Evolutionary conservation across 2,888 invertebrate species (phyloP), one percentile per base, ranked within the genome.

Genomic region (Bruchidius siliquastri): DNA sequence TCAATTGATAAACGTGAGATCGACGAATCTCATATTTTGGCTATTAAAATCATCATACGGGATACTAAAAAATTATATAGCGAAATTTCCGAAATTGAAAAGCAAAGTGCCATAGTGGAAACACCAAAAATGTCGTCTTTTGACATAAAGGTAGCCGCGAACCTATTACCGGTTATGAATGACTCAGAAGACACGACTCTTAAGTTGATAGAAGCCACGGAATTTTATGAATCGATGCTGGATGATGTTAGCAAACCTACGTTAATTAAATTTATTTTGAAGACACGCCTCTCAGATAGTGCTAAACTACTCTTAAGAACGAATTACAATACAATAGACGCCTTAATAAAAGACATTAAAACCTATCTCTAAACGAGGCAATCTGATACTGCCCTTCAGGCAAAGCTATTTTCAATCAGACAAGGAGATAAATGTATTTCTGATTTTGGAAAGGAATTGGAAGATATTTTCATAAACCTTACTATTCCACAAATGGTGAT

Each of bases 191-290:
- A 72, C n/a, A 71, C 68, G 20, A 76, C 76, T 10, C 77, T 77
- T 70, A 78, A 78, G 30, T 68, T 80, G 21, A 79, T 79, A 71
- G 79, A 80, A 76, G 74, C 77, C 20, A 80, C 76, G 49, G 74
- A 76, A 32, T 77, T 78, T 71, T 78, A 80, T 69, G 72, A 76
- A 49, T 68, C 13, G 1, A 68, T 78, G n/a, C 69, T 79, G 70
- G 73, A 79, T 73, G 71, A 69, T 26, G 72, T 71, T 1, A 76
- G 79, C 13, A 79, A 80, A 74, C 74, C 74, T 72, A 71, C 76
- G 22, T 67, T 79, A 30, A 77, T 74, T n/a, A 78, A 71, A 22
- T 79, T 73, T 74, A 72, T 79, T 70, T 73, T 78, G 22, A 79
- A 80, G 74, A 72, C 75, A 22, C 73, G 73, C 68, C 69, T 77